phyloP scores from a whole-genome alignment of 2,888 invertebrate genomes.

The Dimorphilus gyrociliatus region DNA sequence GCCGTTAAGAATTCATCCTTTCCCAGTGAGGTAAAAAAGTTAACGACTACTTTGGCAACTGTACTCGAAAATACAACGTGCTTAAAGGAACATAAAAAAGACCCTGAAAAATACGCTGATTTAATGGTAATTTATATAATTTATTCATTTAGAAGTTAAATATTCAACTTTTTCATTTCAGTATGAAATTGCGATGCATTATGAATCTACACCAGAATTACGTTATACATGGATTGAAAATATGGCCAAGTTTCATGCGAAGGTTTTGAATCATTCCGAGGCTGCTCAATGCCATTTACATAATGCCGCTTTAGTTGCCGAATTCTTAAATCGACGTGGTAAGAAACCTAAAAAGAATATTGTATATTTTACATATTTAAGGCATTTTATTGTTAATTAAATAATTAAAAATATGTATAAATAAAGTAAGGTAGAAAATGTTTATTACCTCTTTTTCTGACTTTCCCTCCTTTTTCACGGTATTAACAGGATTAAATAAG shows the following conservation, averaged over 20 bases:
- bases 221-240: slow-evolving; percentile 89
- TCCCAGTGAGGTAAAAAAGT: slow-evolving; percentile 74
- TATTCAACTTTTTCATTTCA: no score
- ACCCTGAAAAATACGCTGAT: slow-evolving; percentile 78
- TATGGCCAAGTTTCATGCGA: slow-evolving; percentile 64
- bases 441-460: no score
- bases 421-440: no score
- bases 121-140: no score
- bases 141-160: no score
- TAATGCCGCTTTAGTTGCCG: slow-evolving; percentile 82
- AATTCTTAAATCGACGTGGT: slow-evolving; percentile 57
- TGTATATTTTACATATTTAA: no score
- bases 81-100: slow-evolving; percentile 71
- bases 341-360: no score
- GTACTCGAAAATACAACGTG: slow-evolving; percentile 86
- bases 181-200: slow-evolving; percentile 71
- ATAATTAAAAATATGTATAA: slow-evolving; percentile 1
- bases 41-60: slow-evolving; percentile 77
- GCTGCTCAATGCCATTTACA: slow-evolving; percentile 87
- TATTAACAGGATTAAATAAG: no score
- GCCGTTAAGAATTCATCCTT: slow-evolving; percentile 48
- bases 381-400: no score
- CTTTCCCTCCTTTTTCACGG: no score
- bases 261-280: slow-evolving; percentile 71
- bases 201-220: slow-evolving; percentile 76